Evolutionary conservation across 2,888 invertebrate genomes (phyloP).

Genomic region (Heliconius sara): DNA sequence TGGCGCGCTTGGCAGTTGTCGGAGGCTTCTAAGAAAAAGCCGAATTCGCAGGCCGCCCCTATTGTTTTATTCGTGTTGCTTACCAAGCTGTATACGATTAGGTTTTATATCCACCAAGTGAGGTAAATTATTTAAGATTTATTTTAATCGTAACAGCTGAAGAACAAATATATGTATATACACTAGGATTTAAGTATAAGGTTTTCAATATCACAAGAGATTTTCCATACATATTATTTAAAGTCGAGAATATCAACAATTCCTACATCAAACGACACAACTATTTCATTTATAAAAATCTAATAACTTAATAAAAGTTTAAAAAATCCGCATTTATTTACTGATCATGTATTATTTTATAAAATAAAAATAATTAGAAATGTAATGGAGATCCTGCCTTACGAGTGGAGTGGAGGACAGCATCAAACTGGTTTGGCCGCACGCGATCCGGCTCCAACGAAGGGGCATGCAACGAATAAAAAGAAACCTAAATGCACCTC

Average conservation of each 20-base stretch:
- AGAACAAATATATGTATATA: background rate
- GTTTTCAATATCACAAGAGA: background rate
- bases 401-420: slow-evolving; percentile 71
- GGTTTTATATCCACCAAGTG: slow-evolving; percentile 56
- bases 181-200: background rate
- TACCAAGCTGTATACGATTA: slow-evolving; percentile 66
- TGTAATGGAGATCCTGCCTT: slow-evolving; percentile 67
- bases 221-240: background rate
- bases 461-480: slow-evolving; percentile 82
- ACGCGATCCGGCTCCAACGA: slow-evolving; percentile 76
- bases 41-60: slow-evolving; percentile 71
- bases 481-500: slow-evolving; percentile 82
- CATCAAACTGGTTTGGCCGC: slow-evolving; percentile 79
- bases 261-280: background rate
- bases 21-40: slow-evolving; percentile 78
- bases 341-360: background rate
- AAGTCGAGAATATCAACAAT: background rate
- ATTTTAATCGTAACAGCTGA: background rate
- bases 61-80: slow-evolving; percentile 74
- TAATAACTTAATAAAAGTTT: background rate
- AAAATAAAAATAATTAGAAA: slow-evolving; percentile 61
- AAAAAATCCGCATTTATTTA: background rate
- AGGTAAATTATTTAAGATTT: background rate
- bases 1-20: slow-evolving; percentile 80
- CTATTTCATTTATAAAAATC: background rate